A percentile compares a stretch with the other conserved stretches of the same genome.
Evolutionary conservation across 1,140 invertebrate species (phyloP).

Genomic region (Galleria mellonella): DNA sequence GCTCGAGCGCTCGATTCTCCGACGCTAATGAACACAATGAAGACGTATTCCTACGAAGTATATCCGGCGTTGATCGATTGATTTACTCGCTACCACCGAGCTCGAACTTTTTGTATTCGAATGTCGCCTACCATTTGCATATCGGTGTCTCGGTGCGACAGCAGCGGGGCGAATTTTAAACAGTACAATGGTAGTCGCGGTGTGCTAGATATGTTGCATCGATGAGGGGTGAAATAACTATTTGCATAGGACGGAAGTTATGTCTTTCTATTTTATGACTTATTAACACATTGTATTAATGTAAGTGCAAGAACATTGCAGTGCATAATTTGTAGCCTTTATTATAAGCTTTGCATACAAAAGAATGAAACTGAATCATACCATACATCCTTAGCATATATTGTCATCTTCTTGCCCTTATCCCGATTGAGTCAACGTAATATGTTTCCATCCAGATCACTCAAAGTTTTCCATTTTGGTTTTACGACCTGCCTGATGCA

Average conservation of each 20-base stretch:
- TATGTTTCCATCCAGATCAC: no score
- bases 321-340: no score
- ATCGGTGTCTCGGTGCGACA: conserved; percentile 22
- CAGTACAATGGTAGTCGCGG: conserved; percentile 37
- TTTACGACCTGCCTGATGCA: no score
- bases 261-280: conserved; percentile 25
- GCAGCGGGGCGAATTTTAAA: conserved; percentile 49
- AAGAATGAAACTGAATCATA: no score
- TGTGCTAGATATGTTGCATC: conserved; percentile 30
- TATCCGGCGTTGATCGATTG: conserved; percentile 73
- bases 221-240: conserved; percentile 27
- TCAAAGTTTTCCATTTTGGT: no score
- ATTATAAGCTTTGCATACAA: no score
- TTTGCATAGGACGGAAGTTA: conserved; percentile 35
- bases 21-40: conserved; percentile 72
- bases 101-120: conserved; percentile 70
- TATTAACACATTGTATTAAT: conserved; percentile 5
- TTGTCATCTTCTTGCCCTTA: no score
- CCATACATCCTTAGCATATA: no score
- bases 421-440: no score
- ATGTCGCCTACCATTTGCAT: conserved; percentile 65
- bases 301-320: no score
- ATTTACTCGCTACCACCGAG: conserved; percentile 70
- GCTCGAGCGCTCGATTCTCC: conserved; percentile 12
- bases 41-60: conserved; percentile 62